Percentiles rank a stretch among this genome's conserved stretches.
Evolutionary conservation across 1,140 invertebrate species (phyloP).

Genomic region (Brachionus rubens): DNA sequence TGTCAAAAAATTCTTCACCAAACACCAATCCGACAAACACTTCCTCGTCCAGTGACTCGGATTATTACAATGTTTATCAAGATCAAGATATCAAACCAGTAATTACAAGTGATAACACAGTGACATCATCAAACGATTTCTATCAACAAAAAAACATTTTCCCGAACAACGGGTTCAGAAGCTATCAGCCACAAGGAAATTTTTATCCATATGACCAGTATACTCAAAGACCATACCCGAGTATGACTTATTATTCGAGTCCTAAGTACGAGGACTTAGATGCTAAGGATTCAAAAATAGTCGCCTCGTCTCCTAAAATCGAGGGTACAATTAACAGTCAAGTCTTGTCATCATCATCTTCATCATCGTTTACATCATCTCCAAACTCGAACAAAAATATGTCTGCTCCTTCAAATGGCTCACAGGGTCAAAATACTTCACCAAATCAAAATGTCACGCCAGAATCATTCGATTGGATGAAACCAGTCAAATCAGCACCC

Average conservation of each 20-base stretch:
- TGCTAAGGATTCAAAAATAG: neutral
- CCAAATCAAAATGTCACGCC: neutral
- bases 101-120: neutral
- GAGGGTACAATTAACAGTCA: neutral
- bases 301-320: neutral
- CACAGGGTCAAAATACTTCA: neutral
- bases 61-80: neutral
- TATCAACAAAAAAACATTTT: neutral
- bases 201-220: constrained; percentile 7
- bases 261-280: constrained; percentile 23
- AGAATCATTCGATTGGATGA: constrained; percentile 44
- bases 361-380: constrained; percentile 7
- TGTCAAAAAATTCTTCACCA: constrained; percentile 29
- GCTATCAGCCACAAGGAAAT: neutral
- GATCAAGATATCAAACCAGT: neutral
- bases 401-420: neutral
- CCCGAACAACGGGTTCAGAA: neutral
- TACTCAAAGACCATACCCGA: neutral
- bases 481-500: constrained; percentile 22
- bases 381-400: constrained; percentile 14
- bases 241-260: neutral
- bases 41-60: constrained; percentile 16
- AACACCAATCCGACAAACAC: constrained; percentile 23
- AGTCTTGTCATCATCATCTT: constrained; percentile 8
- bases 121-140: neutral